phyloP scores from a whole-genome alignment of 2,888 invertebrate genomes.

The Rhabditoides inermis region DNA sequence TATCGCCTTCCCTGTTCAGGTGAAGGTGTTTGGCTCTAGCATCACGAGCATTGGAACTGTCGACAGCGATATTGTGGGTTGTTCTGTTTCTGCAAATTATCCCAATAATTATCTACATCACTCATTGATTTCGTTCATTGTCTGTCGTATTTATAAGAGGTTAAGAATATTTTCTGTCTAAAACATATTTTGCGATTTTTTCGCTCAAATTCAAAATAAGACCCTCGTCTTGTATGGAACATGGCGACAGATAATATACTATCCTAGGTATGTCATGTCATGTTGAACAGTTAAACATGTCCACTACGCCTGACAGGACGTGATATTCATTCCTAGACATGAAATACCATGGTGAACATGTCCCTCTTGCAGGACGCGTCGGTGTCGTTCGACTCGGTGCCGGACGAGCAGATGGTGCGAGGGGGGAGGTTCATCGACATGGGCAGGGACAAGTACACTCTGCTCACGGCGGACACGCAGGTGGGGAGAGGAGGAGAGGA shows the following conservation, averaged over 20 bases:
- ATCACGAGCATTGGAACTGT: constrained; percentile 12
- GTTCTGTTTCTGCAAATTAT: no score
- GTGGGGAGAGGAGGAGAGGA: no score
- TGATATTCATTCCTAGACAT: background rate
- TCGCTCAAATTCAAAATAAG: background rate
- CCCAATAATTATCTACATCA: no score
- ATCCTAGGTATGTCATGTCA: no score
- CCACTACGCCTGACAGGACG: background rate
- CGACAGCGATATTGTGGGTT: constrained; percentile 15
- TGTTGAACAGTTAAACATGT: background rate
- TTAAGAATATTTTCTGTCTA: background rate
- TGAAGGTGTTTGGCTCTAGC: constrained; percentile 16
- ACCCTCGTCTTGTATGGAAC: background rate
- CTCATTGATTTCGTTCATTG: background rate
- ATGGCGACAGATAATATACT: no score
- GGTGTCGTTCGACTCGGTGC: background rate
- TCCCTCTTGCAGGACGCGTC: no score
- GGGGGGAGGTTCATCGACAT: background rate
- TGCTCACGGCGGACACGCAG: constrained; percentile 9
- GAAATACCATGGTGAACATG: background rate
- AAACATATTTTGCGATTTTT: background rate
- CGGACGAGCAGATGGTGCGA: background rate
- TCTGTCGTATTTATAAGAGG: background rate
- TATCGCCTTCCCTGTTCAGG: no score
- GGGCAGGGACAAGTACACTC: constrained; percentile 12